phyloP scores from a whole-genome alignment of 35 echinoderm and acorn worm genomes.

The Diadema setosum region DNA sequence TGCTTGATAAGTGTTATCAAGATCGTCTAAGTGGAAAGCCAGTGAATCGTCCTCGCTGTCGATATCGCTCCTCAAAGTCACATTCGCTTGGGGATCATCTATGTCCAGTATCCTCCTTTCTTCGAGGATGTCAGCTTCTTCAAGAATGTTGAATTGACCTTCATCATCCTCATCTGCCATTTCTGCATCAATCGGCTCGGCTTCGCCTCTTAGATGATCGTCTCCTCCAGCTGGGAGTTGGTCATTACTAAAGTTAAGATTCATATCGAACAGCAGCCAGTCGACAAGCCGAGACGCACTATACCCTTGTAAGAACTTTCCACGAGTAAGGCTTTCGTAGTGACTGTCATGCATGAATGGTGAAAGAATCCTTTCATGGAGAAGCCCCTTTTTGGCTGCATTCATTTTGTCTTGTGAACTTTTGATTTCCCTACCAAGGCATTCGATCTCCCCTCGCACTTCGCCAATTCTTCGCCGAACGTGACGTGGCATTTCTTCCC shows the following conservation, averaged over 20 bases:
- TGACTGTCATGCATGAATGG: constrained; percentile 13
- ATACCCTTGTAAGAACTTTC: neutral
- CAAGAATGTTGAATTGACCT: constrained; percentile 3
- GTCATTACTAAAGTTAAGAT: neutral
- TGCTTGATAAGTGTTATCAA: neutral
- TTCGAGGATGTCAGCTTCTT: constrained; percentile 43
- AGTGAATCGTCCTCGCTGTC: constrained; percentile 38
- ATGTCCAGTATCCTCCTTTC: constrained; percentile 29
- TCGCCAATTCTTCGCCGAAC: constrained; percentile 11
- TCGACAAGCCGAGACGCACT: constrained; percentile 4
- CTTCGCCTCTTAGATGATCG: neutral
- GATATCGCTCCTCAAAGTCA: constrained; percentile 1
- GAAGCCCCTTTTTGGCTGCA: constrained; percentile 18
- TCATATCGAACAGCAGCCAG: constrained; percentile 15
- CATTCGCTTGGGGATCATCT: neutral
- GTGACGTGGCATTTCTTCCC: constrained; percentile 9
- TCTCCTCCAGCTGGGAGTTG: neutral
- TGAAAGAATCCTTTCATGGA: constrained; percentile 28
- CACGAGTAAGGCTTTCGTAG: constrained; percentile 16
- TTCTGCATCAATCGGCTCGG: neutral
- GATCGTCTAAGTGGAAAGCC: constrained; percentile 12
- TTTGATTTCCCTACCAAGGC: neutral
- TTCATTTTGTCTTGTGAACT: neutral
- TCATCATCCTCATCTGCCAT: neutral
- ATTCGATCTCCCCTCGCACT: neutral